Evolutionary conservation across 2,797 vertebrate species (phyloP), one percentile per base, ranked within the genome.

Genomic region (Atherinosoma microstoma): DNA sequence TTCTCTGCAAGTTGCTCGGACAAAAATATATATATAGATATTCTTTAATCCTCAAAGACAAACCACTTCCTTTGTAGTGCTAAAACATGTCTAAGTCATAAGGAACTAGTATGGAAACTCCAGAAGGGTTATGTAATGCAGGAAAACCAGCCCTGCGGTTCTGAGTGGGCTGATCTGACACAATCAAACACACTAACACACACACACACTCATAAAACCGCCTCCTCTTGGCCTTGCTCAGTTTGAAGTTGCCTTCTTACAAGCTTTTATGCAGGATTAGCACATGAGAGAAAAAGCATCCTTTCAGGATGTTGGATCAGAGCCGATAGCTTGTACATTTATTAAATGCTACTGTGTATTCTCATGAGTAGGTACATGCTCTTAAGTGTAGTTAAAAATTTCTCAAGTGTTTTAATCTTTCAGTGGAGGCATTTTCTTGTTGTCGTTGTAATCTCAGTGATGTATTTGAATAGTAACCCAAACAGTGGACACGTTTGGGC

Each of bases 61-160:
- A 89, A 75, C 72, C 78, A 77, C 81, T 85, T 89, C 77, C 84
- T 78, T 75, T 59, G 24, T 58, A 62, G 68, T 22, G 77, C 80
- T 84, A 69, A 70, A 80, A 84, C 83, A 79, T 67, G 67, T 79
- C 85, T 29, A 70, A 67, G 89, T 89, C 81, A 74, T 79, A 84
- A 89, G 89, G 75, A 85, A 78, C 64, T 84, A 13, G 69, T 74
- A 91, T 86, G 79, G 75, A 92, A 93, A 92, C 75, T 89, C 83
- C 88, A 93, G 89, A 92, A 91, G 84, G 79, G 63, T 90, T 88
- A 86, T 36, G 78, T 87, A 86, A 90, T 66, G 77, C 72, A 69
- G 79, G 67, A 84, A 69, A 91, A 79, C 57, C 34, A 67, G 76
- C 56, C 80, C 76, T 88, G 91, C 73, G 84, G 87, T 85, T 80